phyloP scores from a whole-genome alignment of 2,797 vertebrate species.

The Scyliorhinus canicula region DNA sequence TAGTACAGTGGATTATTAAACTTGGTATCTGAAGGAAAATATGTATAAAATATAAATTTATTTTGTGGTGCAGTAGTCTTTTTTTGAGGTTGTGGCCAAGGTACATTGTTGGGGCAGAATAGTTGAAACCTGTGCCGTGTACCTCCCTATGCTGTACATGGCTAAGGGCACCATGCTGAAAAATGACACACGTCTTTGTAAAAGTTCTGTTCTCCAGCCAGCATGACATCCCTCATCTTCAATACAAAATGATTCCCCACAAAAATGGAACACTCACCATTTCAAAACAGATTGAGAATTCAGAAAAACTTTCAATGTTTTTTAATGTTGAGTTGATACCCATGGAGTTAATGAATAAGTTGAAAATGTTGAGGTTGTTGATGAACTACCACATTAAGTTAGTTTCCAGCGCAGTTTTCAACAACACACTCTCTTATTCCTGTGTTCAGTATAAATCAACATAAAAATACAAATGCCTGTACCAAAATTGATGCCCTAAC shows the following conservation, averaged over 20 bases:
- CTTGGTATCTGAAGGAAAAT: background rate
- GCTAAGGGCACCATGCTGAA: background rate
- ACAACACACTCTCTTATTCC: background rate
- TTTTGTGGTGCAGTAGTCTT: background rate
- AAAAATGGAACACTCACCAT: background rate
- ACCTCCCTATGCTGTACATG: background rate
- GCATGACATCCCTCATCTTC: background rate
- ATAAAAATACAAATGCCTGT: background rate
- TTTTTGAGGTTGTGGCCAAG: background rate
- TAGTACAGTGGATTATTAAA: background rate
- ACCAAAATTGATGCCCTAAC: background rate
- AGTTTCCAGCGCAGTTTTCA: background rate
- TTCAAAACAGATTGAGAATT: background rate
- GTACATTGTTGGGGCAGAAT: background rate
- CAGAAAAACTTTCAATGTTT: background rate
- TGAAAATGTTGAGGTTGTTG: background rate
- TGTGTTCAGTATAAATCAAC: background rate
- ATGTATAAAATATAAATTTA: background rate
- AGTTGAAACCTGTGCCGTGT: background rate
- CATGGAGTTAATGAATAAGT: background rate
- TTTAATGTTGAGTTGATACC: background rate
- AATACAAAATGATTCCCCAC: background rate
- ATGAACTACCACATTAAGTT: background rate
- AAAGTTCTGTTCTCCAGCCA: background rate
- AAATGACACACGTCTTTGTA: no score